Conservation (phyloP, 2,113 vertebrate species). For the Indri indri region DNA sequence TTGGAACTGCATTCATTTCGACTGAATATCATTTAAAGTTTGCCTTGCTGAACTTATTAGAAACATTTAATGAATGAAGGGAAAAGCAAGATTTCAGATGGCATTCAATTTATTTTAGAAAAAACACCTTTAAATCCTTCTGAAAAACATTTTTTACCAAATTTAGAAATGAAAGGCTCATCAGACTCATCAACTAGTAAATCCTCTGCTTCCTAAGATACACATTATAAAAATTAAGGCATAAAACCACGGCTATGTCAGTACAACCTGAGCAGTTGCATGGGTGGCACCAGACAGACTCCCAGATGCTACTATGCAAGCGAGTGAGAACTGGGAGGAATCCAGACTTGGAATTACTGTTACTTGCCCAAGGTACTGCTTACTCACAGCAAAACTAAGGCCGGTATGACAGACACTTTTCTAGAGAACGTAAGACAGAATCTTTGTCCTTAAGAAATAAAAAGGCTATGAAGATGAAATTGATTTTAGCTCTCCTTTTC, state of each 20-base stretch:
- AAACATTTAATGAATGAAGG: neutral
- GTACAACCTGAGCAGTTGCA: rapidly evolving
- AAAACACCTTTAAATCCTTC: neutral
- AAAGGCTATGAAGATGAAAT: neutral
- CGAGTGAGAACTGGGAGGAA: neutral
- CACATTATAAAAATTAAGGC: neutral
- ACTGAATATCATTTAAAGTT: neutral
- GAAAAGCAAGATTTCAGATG: neutral
- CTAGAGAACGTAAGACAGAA: neutral
- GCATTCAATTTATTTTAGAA: neutral
- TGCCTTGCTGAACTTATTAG: neutral
- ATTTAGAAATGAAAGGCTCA: neutral
- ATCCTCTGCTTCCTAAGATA: neutral
- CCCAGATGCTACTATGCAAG: too few species aligned
- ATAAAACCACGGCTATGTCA: neutral
- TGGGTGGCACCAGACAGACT: neutral
- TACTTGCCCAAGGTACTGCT: neutral
- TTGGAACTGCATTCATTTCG: neutral
- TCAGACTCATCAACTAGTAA: neutral
- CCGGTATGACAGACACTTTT: neutral
- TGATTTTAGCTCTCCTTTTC: neutral
- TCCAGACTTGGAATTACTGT: rapidly evolving
- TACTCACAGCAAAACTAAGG: neutral
- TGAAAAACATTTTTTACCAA: neutral
- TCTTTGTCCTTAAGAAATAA: neutral